A percentile compares a stretch with the other conserved stretches of the same genome.
These are phyloP conservation scores for Amaurobius ferox DNA, from an alignment of 2,888 invertebrate species.

Conservation along the genomic window DNA sequence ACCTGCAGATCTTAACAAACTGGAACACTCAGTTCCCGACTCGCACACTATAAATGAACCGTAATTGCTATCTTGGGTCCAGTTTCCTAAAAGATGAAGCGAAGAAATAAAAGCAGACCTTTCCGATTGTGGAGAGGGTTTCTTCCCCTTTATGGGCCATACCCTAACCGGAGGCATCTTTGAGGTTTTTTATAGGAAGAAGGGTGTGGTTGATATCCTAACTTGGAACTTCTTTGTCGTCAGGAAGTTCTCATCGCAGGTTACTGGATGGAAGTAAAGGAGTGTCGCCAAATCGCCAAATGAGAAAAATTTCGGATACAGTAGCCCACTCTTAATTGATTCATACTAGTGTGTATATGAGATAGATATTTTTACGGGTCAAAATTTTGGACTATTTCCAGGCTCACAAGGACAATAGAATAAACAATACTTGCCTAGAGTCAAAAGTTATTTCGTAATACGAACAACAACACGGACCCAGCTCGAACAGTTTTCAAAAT, in stretches of 20 bases:
- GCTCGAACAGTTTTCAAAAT: too few relatives aligned
- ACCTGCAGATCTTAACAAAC: too few relatives aligned
- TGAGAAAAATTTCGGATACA: too few relatives aligned
- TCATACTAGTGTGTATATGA: too few relatives aligned
- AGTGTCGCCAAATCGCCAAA: neutral
- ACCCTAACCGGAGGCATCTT: conserved; percentile 23
- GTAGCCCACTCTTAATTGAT: too few relatives aligned
- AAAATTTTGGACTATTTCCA: too few relatives aligned
- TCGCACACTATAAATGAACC: conserved; percentile 52
- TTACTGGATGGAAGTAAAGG: neutral
- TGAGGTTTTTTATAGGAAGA: conserved; percentile 18
- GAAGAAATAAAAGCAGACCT: conserved; percentile 23
- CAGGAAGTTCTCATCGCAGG: conserved; percentile 33
- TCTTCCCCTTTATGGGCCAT: conserved; percentile 32
- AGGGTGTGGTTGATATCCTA: conserved; percentile 42
- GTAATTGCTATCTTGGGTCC: conserved; percentile 32
- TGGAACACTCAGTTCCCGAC: too few relatives aligned
- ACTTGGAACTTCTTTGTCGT: conserved; percentile 24
- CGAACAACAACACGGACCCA: too few relatives aligned
- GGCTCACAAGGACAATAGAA: too few relatives aligned
- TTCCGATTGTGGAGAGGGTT: conserved; percentile 7
- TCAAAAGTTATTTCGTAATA: too few relatives aligned
- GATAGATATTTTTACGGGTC: too few relatives aligned
- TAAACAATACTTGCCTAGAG: too few relatives aligned
- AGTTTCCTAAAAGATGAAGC: neutral